A percentile compares a stretch with the other conserved stretches of the same genome.
These are phyloP conservation scores for Pygoscelis adeliae DNA, from an alignment of 2,113 vertebrate species.

Conservation along the genomic window DNA sequence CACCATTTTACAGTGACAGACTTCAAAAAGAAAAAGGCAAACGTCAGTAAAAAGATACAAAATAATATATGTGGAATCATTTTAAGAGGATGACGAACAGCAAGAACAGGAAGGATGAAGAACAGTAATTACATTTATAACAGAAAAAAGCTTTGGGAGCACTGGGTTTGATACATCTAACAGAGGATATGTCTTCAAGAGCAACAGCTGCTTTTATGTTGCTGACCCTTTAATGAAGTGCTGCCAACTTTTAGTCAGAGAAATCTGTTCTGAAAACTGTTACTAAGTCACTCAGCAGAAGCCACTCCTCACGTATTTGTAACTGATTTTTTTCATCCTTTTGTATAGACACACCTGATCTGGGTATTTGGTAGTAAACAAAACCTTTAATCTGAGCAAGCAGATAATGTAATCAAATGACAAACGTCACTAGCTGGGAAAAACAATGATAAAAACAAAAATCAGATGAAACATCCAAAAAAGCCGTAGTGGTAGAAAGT, in stretches of 20 bases:
- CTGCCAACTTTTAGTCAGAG: not conserved
- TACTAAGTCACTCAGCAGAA: not conserved
- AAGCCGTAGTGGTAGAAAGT: not conserved
- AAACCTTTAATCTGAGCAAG: not conserved
- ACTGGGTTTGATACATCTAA: not conserved
- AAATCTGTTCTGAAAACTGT: not conserved
- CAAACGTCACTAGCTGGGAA: not conserved
- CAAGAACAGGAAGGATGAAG: not conserved
- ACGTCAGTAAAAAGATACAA: not conserved
- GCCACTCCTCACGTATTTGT: not conserved
- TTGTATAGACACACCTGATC: not conserved
- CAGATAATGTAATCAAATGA: not conserved
- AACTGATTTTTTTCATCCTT: not conserved
- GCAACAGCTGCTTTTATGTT: not conserved
- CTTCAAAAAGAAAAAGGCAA: not conserved
- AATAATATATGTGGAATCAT: not conserved
- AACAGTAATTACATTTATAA: not conserved
- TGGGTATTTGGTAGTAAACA: not conserved
- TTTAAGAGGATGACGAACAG: not conserved
- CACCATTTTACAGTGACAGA: not conserved
- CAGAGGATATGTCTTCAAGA: not conserved
- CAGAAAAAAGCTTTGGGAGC: not conserved
- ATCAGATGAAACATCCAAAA: not conserved
- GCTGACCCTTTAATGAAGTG: not conserved
- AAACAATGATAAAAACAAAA: not conserved